Evolutionary conservation across 1,140 invertebrate genomes (phyloP), one percentile per base, ranked within the genome.

Genomic region (Zaprionus gabonicus): DNA sequence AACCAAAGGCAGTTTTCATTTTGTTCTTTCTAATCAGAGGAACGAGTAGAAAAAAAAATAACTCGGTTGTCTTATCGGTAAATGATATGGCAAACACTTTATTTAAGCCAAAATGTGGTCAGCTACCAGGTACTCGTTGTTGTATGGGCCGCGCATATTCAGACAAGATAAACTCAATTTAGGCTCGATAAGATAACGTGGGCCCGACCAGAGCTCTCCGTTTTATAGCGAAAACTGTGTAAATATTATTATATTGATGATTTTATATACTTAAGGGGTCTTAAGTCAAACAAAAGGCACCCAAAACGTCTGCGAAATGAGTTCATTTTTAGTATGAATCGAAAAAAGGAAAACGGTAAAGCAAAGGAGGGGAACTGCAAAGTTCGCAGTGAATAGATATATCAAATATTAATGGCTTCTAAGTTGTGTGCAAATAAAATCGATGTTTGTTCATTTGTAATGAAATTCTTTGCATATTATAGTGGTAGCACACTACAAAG

Each of bases 21-120:
- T 38, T 62, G 28, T 69, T 70, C 65, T 78, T 83, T 88, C 78
- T 78, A 83, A 86, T 86, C 83, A 80, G 3, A 41, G 70, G 17
- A 46, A 46, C n/a, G 27, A 34, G 31, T 34, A 34, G 10, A 34
- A 51, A 53, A 20, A 55, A 57, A 59, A 20, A n/a, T n/a, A n/a
- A 38, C 55, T 49, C 25, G 44, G 51, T 76, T 67, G 58, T 74
- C 69, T 88, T 88, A 88, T 88, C 84, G 70, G 55, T 13, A 81
- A 87, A 64, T 76, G 78, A 88, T 88, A 88, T 62, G 71, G 80
- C 63, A 74, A 59, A 72, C 70, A 73, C 71, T 88, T 84, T 90
- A 63, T 90, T 71, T 81, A 70, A 76, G 68, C 78, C 68, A 76
- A 83, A 83, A 79, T 74, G 62, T 88, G 85, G 84, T 88, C 84